Evolutionary conservation across 2,888 invertebrate species (phyloP).

Genomic region (Nipponacmea schrenckii): DNA sequence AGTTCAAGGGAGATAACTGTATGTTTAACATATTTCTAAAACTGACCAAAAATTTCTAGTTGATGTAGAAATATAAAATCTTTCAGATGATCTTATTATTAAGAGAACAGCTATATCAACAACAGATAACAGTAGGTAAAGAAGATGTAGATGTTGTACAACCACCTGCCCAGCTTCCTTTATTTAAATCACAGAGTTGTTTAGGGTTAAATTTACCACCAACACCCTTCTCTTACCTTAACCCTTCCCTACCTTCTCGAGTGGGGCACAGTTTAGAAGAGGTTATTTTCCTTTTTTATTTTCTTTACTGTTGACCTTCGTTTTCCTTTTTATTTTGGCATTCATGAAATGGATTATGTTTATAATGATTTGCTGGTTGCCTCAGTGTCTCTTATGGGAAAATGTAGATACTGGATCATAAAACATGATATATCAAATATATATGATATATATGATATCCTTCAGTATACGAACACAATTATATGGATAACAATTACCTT

Average conservation of each 20-base stretch:
- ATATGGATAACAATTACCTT: no score
- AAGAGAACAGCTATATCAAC: slow-evolving; percentile 59
- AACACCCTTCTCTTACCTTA: not conserved
- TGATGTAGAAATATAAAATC: not conserved
- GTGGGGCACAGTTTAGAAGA: slow-evolving; percentile 17
- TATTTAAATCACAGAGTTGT: not conserved
- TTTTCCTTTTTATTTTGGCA: no score
- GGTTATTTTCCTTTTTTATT: slow-evolving; percentile 9
- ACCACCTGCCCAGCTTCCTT: not conserved
- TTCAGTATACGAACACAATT: no score
- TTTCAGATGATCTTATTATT: slow-evolving; percentile 59
- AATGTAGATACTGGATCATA: no score
- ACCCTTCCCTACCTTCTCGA: not conserved
- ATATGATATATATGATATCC: no score
- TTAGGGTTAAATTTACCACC: not conserved
- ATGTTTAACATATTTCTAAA: not conserved
- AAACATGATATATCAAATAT: no score
- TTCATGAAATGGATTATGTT: no score
- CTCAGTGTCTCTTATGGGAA: no score
- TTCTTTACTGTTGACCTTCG: not conserved
- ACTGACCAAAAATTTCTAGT: not conserved
- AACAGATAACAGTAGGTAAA: slow-evolving; percentile 37
- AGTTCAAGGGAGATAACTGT: not conserved
- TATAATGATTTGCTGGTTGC: no score
- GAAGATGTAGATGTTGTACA: slow-evolving; percentile 17